phyloP scores from a whole-genome alignment of 2,797 vertebrate species.

The Paratrypauchen microcephalus region DNA sequence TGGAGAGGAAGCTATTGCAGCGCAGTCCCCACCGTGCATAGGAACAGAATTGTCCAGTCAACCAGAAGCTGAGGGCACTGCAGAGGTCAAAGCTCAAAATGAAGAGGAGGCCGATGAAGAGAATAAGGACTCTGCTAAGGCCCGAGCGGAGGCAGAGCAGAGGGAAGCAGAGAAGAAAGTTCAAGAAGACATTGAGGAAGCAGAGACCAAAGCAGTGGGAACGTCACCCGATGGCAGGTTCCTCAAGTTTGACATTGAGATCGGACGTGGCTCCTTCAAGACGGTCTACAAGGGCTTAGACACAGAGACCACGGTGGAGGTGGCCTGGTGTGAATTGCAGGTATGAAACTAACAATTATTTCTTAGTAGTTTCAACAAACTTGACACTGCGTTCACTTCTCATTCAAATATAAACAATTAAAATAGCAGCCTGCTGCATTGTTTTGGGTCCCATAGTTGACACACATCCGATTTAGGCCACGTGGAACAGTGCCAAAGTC shows the following conservation, averaged over 20 bases:
- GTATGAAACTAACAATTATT: constrained; percentile 69
- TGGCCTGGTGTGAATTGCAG: constrained; percentile 98
- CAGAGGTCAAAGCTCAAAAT: constrained; percentile 48
- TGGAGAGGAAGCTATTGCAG: constrained; percentile 42
- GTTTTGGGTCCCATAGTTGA: constrained; percentile 11
- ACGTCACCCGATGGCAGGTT: constrained; percentile 93
- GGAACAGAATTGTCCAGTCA: constrained; percentile 51
- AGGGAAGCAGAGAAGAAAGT: constrained; percentile 82
- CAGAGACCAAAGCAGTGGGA: constrained; percentile 95
- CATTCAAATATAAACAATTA: neutral
- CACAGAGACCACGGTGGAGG: constrained; percentile 97
- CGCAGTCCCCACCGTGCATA: constrained; percentile 30
- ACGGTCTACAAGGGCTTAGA: constrained; percentile 97
- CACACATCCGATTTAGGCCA: constrained; percentile 8
- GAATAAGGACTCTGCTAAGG: constrained; percentile 72
- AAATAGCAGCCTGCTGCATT: neutral
- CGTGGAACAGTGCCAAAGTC: constrained; percentile 13
- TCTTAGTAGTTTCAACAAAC: neutral
- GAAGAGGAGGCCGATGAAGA: constrained; percentile 70
- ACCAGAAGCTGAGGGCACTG: constrained; percentile 48
- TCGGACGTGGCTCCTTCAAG: constrained; percentile 97
- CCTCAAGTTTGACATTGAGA: constrained; percentile 97
- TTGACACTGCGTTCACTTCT: neutral
- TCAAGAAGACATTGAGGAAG: constrained; percentile 90
- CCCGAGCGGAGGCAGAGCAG: constrained; percentile 72